phyloP scores from a whole-genome alignment of 2,113 vertebrate species.

The Poecilia latipinna region DNA sequence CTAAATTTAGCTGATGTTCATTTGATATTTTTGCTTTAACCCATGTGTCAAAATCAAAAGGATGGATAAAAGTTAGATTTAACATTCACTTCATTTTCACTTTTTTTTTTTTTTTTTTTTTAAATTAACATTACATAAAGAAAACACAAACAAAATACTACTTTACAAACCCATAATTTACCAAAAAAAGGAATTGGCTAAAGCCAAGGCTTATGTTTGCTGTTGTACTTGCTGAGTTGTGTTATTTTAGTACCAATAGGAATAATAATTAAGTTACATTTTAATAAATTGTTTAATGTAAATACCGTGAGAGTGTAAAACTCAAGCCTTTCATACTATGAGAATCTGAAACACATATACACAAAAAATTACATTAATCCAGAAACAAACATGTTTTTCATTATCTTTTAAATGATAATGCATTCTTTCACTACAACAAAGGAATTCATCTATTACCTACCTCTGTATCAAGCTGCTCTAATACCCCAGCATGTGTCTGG shows the following conservation, averaged over 20 bases:
- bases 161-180: no score
- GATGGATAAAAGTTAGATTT: background rate
- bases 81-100: background rate
- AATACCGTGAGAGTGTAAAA: background rate
- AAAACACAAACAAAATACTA: no score
- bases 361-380: background rate
- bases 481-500: slow-evolving; percentile 28
- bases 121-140: no score
- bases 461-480: slow-evolving; percentile 48
- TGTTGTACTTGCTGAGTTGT: background rate
- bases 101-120: no score
- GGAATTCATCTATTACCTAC: slow-evolving; percentile 12
- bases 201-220: no score
- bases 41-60: background rate
- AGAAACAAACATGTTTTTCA: background rate
- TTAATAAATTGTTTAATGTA: background rate
- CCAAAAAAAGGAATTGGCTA: no score
- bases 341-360: background rate
- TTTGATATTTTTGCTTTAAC: background rate
- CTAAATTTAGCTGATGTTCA: background rate
- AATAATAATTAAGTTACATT: background rate
- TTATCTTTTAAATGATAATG: slow-evolving; percentile 6
- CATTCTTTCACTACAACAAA: background rate
- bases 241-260: background rate
- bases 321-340: background rate